Evolutionary conservation across 2,113 vertebrate species (phyloP).

Genomic region (Colossoma macropomum): DNA sequence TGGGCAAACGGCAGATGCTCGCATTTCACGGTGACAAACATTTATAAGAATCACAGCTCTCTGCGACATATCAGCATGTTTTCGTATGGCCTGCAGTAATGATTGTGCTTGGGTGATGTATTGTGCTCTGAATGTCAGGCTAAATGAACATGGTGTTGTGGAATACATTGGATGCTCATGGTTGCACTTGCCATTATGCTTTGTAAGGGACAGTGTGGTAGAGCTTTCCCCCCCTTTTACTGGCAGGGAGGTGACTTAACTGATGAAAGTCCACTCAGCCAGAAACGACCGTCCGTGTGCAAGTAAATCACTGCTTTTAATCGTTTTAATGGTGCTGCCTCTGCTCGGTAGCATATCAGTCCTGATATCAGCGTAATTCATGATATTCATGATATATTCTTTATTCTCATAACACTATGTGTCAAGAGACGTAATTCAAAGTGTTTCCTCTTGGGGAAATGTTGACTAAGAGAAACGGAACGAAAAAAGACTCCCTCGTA

Average conservation of each 20-base stretch:
- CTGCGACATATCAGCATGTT: slow-evolving; percentile 42
- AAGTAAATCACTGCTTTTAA: slow-evolving; percentile 44
- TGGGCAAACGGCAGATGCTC: slow-evolving; percentile 57
- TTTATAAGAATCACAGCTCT: slow-evolving; percentile 48
- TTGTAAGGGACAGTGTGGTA: slow-evolving; percentile 37
- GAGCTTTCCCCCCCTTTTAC: not conserved
- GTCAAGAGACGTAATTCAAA: slow-evolving; percentile 29
- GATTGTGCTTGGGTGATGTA: slow-evolving; percentile 37
- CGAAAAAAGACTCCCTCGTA: not conserved
- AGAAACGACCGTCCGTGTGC: slow-evolving; percentile 27
- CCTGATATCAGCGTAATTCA: slow-evolving; percentile 24
- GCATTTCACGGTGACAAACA: slow-evolving; percentile 43
- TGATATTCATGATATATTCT: slow-evolving; percentile 1
- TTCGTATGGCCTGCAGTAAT: slow-evolving; percentile 36
- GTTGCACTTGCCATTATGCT: slow-evolving; percentile 32
- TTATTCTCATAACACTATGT: slow-evolving; percentile 8
- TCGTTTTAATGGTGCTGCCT: slow-evolving; percentile 39
- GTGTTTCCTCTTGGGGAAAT: not conserved
- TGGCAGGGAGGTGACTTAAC: slow-evolving; percentile 48
- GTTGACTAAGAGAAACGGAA: slow-evolving; percentile 1
- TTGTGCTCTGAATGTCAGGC: slow-evolving; percentile 40
- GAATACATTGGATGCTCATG: slow-evolving; percentile 36
- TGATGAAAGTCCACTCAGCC: slow-evolving; percentile 46
- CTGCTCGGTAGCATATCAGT: slow-evolving; percentile 15
- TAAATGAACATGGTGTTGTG: slow-evolving; percentile 25